Percentiles rank a stretch among this genome's conserved stretches.
Conservation (phyloP, 2,113 vertebrate species). For the Cinclus mexicanus region DNA sequence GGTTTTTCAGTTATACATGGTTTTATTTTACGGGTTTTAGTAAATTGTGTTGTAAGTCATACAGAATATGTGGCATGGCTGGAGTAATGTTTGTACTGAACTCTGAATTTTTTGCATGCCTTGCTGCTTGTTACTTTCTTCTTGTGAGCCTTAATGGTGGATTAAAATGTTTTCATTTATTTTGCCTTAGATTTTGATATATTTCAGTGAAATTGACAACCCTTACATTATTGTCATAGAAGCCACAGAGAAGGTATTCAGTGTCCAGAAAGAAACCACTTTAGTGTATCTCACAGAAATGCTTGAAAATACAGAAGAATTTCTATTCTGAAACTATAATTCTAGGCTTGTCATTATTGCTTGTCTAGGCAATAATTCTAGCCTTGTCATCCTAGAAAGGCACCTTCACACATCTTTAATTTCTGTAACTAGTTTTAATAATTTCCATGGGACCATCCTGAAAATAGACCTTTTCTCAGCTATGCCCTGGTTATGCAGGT, state of each 20-base stretch:
- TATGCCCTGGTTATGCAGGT: constrained; percentile 45
- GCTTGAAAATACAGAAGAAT: constrained; percentile 35
- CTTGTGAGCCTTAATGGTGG: not conserved
- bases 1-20: not conserved
- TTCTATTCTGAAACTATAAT: constrained; percentile 57
- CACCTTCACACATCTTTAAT: constrained; percentile 70
- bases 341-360: constrained; percentile 56
- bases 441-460: constrained; percentile 55
- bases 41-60: not conserved
- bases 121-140: not conserved
- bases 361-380: constrained; percentile 50
- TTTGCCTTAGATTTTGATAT: constrained; percentile 13
- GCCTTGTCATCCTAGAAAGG: constrained; percentile 49
- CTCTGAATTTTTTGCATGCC: not conserved
- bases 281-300: constrained; percentile 18
- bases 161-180: constrained; percentile 22
- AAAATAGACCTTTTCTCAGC: constrained; percentile 49
- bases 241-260: not conserved
- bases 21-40: not conserved
- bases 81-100: not conserved
- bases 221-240: not conserved
- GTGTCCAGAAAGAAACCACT: constrained; percentile 15
- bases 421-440: constrained; percentile 66
- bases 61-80: not conserved
- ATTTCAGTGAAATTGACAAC: constrained; percentile 27